Percentiles rank a stretch among this genome's conserved stretches.
These are phyloP conservation scores for Lutjanus campechanus DNA, from an alignment of 2,797 vertebrate genomes.

Conservation along the genomic window DNA sequence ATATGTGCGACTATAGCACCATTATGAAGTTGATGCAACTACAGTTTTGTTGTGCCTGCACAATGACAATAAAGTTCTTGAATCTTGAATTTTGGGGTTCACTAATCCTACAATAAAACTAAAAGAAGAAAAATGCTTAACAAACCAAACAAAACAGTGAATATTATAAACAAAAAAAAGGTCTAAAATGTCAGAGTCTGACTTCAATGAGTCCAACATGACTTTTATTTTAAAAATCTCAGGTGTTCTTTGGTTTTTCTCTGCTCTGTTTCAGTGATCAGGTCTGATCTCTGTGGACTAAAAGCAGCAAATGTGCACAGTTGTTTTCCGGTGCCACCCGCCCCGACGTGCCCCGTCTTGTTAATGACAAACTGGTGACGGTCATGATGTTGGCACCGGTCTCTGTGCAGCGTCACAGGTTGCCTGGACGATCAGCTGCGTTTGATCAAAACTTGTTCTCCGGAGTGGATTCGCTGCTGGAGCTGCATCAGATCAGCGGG, in stretches of 20 bases:
- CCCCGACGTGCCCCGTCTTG: constrained; percentile 15
- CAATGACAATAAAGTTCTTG: no score
- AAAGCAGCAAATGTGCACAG: background rate
- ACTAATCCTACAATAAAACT: no score
- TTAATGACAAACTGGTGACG: constrained; percentile 35
- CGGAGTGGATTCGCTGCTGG: background rate
- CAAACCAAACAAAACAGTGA: background rate
- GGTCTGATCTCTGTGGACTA: background rate
- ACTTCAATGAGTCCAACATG: no score
- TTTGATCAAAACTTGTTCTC: constrained; percentile 32
- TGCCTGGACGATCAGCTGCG: background rate
- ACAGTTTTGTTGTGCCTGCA: no score
- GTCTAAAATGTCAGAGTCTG: background rate
- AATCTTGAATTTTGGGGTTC: no score
- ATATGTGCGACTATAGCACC: no score
- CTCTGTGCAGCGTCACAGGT: background rate
- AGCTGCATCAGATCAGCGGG: background rate
- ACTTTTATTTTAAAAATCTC: no score
- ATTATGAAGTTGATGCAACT: no score
- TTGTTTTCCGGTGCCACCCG: background rate
- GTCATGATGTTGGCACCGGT: constrained; percentile 3
- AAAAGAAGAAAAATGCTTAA: background rate
- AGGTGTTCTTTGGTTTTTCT: background rate
- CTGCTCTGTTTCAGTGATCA: background rate
- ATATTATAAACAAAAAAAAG: background rate